Evolutionary conservation across 2,113 vertebrate genomes (phyloP), one percentile per base, ranked within the genome.

Genomic region (Ploceus nigricollis): DNA sequence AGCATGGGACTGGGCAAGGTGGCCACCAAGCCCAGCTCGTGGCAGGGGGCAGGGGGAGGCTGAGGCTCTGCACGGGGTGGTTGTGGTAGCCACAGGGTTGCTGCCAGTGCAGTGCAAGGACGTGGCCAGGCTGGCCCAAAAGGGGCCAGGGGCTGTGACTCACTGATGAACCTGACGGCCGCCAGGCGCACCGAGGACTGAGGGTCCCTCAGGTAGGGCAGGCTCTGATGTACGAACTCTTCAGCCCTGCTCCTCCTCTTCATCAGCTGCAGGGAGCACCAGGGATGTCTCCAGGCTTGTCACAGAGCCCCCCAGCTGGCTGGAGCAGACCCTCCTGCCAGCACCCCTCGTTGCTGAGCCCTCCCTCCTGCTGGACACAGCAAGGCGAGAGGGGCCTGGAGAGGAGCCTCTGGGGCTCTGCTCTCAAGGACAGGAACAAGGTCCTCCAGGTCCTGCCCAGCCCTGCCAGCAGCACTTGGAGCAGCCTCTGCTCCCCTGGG

Each of bases 391-490:
- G 8, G 27, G 27, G 27, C 21, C 45, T 51, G 63, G 33, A 60
- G 22, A 48, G 37, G 13, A 81, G 12, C 35, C 47, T 13, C 48
- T 13, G 37, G 16, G 8, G 35, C 61, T 54, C 48, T 5, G 7
- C 4, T 33, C 57, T 51, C 0, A 0, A 53, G 39, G 47, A 22
- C 54, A 81, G 40, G 17, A 73, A 40, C 14, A 30, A 76, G 11
- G 16, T 37, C 56, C 45, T 53, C 30, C 45, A 31, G 27, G 19
- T 45, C 27, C 9, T 61, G 25, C 17, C 25, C 82, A 11, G 15
- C 35, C 58, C 42, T 75, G 30, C 0, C 1, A n/a, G 51, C 82
- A 75, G 50, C 39, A 45, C 33, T 45, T 2, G 0, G 39, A 45
- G 15, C 48, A 54, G 22, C 13, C 44, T 86, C 61, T 42, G 60